Evolutionary conservation across 23 tunicate species (phyloP), one percentile per base, ranked within the genome.

Genomic region (Trididemnum nubilum): DNA sequence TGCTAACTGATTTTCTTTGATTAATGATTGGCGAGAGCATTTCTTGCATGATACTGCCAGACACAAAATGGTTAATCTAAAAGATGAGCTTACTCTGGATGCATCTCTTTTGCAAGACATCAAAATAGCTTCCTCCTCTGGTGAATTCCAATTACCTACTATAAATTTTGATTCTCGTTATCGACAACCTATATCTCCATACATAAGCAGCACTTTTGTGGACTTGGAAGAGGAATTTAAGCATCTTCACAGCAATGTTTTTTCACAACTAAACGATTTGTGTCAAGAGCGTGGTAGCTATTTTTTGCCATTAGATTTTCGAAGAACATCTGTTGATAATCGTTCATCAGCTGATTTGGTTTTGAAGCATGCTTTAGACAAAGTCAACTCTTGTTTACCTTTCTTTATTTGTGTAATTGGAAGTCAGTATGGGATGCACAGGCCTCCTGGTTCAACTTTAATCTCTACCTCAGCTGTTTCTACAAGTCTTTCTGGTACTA

Each of bases 181-280:
- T 67, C 86, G 35, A 0, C 73, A 58, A 49, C 73, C 81, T 0
- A 65, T 84, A 4, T 74, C 82, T 36, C 97, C 97, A 1, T 91
- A 85, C 39, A 77, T 91, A 12, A 73, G 90, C 70, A 85, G 97
- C 80, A 85, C 90, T 1, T 91, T 91, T 75, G 80, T 73, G 27
- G 97, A 85, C 64, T 76, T 91, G 72, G 97, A 85, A 58, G 97
- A 91, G 69, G 97, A 91, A 50, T 91, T 91, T 64, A 91, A 73
- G 26, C 59, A 80, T 76, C 64, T 91, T 35, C 89, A 91, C 38
- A 1, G 77, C 61, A 27, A 81, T 25, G 72, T 77, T 1, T 91
- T 91, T 70, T 51, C 81, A 18, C 74, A 77, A 38, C 50, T 91
- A 4, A 81, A 81, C 35, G 87, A 76, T 22, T 35, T 80, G 36